Conservation (phyloP, 92 coral and sea anemone genomes). For the Bergia sp. region DNA sequence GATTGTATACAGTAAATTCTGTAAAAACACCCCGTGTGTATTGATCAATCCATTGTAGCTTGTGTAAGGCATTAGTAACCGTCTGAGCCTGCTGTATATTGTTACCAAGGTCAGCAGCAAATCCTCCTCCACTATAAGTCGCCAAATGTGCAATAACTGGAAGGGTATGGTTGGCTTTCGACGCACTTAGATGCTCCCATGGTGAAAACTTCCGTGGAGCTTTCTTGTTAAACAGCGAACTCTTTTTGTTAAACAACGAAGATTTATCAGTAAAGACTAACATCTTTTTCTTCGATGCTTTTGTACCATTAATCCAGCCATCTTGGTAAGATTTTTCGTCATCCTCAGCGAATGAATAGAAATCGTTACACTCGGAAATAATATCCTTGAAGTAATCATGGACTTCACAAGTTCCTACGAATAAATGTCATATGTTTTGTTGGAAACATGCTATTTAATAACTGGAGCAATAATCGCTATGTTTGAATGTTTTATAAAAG, state of each 20-base stretch:
- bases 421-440: neutral
- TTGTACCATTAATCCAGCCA: constrained; percentile 23
- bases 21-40: constrained; percentile 23
- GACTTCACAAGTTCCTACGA: constrained; percentile 28
- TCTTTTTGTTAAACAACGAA: neutral
- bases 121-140: constrained; percentile 31
- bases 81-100: constrained; percentile 9
- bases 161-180: constrained; percentile 26
- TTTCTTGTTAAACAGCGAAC: constrained; percentile 6
- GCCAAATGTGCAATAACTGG: constrained; percentile 18
- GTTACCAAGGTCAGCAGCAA: constrained; percentile 21
- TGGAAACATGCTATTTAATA: too few species aligned
- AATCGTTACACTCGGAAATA: constrained; percentile 16
- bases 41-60: constrained; percentile 8
- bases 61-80: neutral
- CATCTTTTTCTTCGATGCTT: neutral
- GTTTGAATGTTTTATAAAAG: too few species aligned
- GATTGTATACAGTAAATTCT: constrained; percentile 23
- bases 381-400: constrained; percentile 2
- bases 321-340: constrained; percentile 10
- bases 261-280: neutral
- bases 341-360: neutral
- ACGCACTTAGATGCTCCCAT: constrained; percentile 28
- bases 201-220: neutral
- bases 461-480: too few species aligned